Base-by-base conservation (phyloP, 1,140 invertebrate genomes). In the Leptoteleia sp. region DNA sequence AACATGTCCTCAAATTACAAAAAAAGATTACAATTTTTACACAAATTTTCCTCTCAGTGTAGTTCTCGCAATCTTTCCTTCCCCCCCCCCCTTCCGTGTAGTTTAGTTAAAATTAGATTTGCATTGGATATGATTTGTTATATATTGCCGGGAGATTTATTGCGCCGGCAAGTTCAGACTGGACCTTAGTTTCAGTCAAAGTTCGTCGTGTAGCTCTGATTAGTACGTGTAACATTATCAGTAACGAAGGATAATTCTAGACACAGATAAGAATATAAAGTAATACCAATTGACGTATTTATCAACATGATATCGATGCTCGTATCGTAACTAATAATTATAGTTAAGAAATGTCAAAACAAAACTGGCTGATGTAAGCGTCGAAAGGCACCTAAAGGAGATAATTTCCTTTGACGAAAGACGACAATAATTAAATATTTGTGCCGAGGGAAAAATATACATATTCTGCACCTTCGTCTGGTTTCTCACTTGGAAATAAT, bases 321-420 rank as follows among this genome's bases (percentile, higher is more conserved):
- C 33, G 27, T 33, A 33, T 33, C 35, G 27, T 7, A 37, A 37
- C 16, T 11, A 31, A 37, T 43, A 33, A 52, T 17, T 1, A 27
- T 22, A 35, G 15, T 52, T 38, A 25, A 25, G 50, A 54, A 38
- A 38, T 15, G 31, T 40, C 50, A 40, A 54, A 54, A 40, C 50
- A 38, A 43, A 43, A 1, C 22, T 43, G 9, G 16, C 22, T 43
- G 17, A n/a, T 43, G 22, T 4, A 43, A 12, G 5, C 17, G 2
- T 22, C 11, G 17, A 40, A 17, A 12, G 12, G 33, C 15, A 8
- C 15, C 3, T 17, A 17, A 19, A 40, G 15, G 7, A 16, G 17
- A 9, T 40, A 16, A 16, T 40, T 11, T 43, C 0, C 0, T n/a
- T 43, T 11, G 3, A 22, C 6, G 11, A 5, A 22, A 35, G 33